phyloP scores from a whole-genome alignment of 2,888 invertebrate genomes.

The Geotrupes spiniger region DNA sequence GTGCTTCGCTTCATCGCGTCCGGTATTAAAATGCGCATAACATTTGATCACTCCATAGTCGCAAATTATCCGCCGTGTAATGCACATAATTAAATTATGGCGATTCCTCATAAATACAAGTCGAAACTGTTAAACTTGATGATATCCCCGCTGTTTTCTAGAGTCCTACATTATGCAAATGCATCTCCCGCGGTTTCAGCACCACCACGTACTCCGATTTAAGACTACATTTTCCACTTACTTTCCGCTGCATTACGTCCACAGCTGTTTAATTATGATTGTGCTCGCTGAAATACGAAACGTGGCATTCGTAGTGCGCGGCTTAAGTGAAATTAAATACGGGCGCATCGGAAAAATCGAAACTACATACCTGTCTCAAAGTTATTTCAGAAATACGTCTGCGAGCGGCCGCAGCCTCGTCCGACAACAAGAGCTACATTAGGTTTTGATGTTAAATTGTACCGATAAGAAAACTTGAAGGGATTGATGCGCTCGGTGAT shows the following conservation, averaged over 20 bases:
- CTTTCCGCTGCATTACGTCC: slow-evolving; percentile 41
- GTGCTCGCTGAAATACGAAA: slow-evolving; percentile 38
- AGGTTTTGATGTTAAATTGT: slow-evolving; percentile 14
- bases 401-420: neutral
- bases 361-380: neutral
- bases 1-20: no score
- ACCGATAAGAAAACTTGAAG: slow-evolving; percentile 36
- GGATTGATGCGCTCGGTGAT: slow-evolving; percentile 34
- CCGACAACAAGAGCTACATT: neutral
- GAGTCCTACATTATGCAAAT: slow-evolving; percentile 43
- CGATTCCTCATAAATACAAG: neutral
- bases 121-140: slow-evolving; percentile 9
- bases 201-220: slow-evolving; percentile 37
- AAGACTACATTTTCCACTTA: slow-evolving; percentile 35
- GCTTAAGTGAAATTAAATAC: slow-evolving; percentile 32
- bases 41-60: no score
- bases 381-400: neutral
- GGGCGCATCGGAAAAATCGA: slow-evolving; percentile 3
- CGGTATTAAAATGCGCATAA: no score
- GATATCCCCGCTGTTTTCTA: slow-evolving; percentile 23
- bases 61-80: no score
- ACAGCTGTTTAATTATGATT: slow-evolving; percentile 43
- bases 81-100: no score
- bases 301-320: slow-evolving; percentile 33
- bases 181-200: slow-evolving; percentile 38